A percentile compares a stretch with the other conserved stretches of the same genome.
Conservation (phyloP, 1,140 invertebrate genomes). For the Dreissena rostriformis region DNA sequence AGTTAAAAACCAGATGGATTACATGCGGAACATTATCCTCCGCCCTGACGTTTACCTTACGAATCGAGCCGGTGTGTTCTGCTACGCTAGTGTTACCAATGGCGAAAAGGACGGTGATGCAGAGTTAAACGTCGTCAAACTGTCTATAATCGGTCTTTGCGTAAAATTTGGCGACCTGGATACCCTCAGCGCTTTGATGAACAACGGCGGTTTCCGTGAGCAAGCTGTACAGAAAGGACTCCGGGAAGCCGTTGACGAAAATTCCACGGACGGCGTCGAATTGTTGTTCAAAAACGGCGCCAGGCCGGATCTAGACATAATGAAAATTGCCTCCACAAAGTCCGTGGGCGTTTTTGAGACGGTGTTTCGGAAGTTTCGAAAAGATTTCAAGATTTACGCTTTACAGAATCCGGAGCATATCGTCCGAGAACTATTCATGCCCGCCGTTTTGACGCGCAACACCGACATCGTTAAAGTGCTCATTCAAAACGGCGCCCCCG, state of each 20-base stretch:
- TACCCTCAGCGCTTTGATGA: slow-evolving; percentile 33
- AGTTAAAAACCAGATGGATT: slow-evolving; percentile 41
- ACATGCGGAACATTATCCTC: slow-evolving; percentile 38
- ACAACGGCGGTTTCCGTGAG: slow-evolving; percentile 32
- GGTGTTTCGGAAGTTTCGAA: slow-evolving; percentile 39
- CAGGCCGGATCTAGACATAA: slow-evolving; percentile 32
- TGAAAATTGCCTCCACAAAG: slow-evolving; percentile 28
- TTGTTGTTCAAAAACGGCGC: slow-evolving; percentile 28
- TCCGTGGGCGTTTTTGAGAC: slow-evolving; percentile 35
- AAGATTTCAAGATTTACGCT: slow-evolving; percentile 52
- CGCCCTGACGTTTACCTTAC: slow-evolving; percentile 33
- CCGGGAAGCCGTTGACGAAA: slow-evolving; percentile 24
- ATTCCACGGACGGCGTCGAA: slow-evolving; percentile 28
- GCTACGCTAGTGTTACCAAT: slow-evolving; percentile 1
- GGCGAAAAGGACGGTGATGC: slow-evolving; percentile 1
- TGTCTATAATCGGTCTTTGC: slow-evolving; percentile 42
- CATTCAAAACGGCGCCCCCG: slow-evolving; percentile 32
- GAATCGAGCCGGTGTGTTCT: slow-evolving; percentile 33
- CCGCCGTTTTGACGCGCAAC: slow-evolving; percentile 43
- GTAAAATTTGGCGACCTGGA: slow-evolving; percentile 33
- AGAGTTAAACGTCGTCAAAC: slow-evolving; percentile 6
- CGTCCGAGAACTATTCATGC: slow-evolving; percentile 42
- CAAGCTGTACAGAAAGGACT: slow-evolving; percentile 19
- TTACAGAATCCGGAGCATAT: slow-evolving; percentile 48
- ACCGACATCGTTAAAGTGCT: slow-evolving; percentile 19